Percentiles rank a stretch among this genome's conserved stretches.
phyloP scores from a whole-genome alignment of 2,113 vertebrate species.

The Engraulis encrasicolus region DNA sequence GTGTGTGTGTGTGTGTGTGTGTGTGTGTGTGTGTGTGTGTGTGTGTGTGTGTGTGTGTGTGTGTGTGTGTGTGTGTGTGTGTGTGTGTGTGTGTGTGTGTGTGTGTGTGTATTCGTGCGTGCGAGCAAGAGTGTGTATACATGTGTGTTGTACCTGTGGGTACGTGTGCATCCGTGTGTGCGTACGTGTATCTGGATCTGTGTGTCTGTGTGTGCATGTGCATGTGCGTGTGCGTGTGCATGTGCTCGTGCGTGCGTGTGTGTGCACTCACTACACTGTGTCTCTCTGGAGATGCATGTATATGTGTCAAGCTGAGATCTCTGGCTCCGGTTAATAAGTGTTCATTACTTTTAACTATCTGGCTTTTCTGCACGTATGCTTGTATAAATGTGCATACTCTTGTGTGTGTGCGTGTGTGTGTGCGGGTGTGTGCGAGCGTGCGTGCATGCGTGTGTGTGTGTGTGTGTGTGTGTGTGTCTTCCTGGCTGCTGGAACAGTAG shows the following conservation, averaged over 20 bases:
- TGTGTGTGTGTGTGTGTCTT: background rate
- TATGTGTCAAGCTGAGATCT: conserved; percentile 28
- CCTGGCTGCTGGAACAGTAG: background rate
- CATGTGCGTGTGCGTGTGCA: too few species aligned
- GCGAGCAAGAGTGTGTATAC: too few species aligned
- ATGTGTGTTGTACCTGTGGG: too few species aligned
- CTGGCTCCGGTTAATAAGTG: conserved; percentile 68
- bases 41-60: background rate
- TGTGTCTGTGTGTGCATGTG: too few species aligned
- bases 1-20: conserved; percentile 19
- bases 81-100: too few species aligned
- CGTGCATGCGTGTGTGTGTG: background rate
- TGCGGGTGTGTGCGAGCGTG: too few species aligned
- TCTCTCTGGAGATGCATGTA: background rate
- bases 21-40: conserved; percentile 8
- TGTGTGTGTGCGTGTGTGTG: too few species aligned
- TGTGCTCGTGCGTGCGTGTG: conserved; percentile 12
- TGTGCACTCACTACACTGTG: background rate
- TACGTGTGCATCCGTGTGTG: too few species aligned
- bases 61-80: too few species aligned
- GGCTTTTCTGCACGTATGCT: conserved; percentile 58
- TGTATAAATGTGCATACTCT: too few species aligned
- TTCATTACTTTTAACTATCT: conserved; percentile 72
- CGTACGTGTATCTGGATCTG: too few species aligned
- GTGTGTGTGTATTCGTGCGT: too few species aligned